A percentile compares a stretch with the other conserved stretches of the same genome.
phyloP scores from a whole-genome alignment of 2,888 invertebrate species.

The Lepetodrilus schrolli region DNA sequence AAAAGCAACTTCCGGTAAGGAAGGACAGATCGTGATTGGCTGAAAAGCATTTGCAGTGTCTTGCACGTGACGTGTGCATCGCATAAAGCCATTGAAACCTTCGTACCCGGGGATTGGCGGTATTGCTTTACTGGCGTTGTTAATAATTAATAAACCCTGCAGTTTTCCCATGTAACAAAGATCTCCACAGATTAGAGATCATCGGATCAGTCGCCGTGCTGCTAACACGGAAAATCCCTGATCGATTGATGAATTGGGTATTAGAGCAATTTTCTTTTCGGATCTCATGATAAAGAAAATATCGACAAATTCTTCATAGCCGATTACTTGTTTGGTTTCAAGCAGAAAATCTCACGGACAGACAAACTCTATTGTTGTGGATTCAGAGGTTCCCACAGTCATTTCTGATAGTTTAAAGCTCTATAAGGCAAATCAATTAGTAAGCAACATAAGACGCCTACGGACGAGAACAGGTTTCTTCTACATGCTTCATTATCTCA shows the following conservation, averaged over 20 bases:
- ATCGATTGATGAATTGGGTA: slow-evolving; percentile 25
- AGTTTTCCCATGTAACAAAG: not conserved
- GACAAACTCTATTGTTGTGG: too few relatives aligned
- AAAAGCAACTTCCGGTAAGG: slow-evolving; percentile 17
- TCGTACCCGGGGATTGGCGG: not conserved
- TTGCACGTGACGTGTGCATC: not conserved
- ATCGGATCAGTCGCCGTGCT: not conserved
- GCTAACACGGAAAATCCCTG: not conserved
- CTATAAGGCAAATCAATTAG: too few relatives aligned
- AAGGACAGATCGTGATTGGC: slow-evolving; percentile 5
- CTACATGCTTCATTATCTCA: too few relatives aligned
- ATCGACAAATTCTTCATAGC: slow-evolving; percentile 12
- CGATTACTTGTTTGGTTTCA: not conserved
- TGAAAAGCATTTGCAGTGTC: slow-evolving; percentile 25
- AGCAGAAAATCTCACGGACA: not conserved
- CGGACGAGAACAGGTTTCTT: too few relatives aligned
- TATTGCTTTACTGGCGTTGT: not conserved
- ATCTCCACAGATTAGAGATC: slow-evolving; percentile 7
- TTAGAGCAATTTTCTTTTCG: slow-evolving; percentile 21
- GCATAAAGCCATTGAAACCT: too few relatives aligned
- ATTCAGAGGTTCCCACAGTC: too few relatives aligned
- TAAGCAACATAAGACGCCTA: too few relatives aligned
- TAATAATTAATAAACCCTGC: not conserved
- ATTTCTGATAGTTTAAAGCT: too few relatives aligned
- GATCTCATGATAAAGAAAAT: not conserved